Evolutionary conservation across 2,113 vertebrate genomes (phyloP).

Genomic region (Bettongia penicillata): DNA sequence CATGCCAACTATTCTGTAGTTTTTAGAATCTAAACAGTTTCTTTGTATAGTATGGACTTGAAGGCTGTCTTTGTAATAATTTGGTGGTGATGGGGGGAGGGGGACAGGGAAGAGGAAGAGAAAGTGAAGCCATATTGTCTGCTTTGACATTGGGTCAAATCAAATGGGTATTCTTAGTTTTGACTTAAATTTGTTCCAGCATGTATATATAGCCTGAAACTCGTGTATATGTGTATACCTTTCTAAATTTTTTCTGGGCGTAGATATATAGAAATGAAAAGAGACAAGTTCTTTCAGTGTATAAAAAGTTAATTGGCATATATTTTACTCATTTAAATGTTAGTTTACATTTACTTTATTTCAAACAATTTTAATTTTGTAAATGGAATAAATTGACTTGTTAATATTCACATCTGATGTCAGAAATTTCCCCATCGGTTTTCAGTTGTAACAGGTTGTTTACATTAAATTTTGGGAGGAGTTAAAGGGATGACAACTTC

Average conservation of each 20-base stretch:
- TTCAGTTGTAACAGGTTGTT: slow-evolving; percentile 42
- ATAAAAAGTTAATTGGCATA: slow-evolving; percentile 34
- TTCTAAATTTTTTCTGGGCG: slow-evolving; percentile 12
- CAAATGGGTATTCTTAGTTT: slow-evolving; percentile 33
- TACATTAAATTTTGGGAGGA: slow-evolving; percentile 39
- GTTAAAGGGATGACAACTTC: slow-evolving; percentile 8
- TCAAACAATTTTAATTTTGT: slow-evolving; percentile 15
- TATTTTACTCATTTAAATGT: slow-evolving; percentile 34
- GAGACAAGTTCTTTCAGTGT: neutral
- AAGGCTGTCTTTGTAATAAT: neutral
- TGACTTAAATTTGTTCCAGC: slow-evolving; percentile 43
- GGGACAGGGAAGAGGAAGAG: slow-evolving; percentile 8
- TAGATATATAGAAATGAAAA: slow-evolving; percentile 25
- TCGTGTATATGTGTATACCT: neutral
- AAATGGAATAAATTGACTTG: slow-evolving; percentile 15
- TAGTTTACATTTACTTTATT: slow-evolving; percentile 53
- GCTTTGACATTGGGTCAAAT: slow-evolving; percentile 16
- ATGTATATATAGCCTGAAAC: neutral
- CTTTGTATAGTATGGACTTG: neutral
- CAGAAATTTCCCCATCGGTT: slow-evolving; percentile 20
- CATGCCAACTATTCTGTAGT: neutral
- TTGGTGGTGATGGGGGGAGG: neutral
- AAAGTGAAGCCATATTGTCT: slow-evolving; percentile 12
- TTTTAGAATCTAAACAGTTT: neutral
- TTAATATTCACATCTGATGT: slow-evolving; percentile 39